These are phyloP conservation scores for Ashinkailepas kermadecensis DNA, from an alignment of 2,888 invertebrate species.

Conservation along the genomic window DNA sequence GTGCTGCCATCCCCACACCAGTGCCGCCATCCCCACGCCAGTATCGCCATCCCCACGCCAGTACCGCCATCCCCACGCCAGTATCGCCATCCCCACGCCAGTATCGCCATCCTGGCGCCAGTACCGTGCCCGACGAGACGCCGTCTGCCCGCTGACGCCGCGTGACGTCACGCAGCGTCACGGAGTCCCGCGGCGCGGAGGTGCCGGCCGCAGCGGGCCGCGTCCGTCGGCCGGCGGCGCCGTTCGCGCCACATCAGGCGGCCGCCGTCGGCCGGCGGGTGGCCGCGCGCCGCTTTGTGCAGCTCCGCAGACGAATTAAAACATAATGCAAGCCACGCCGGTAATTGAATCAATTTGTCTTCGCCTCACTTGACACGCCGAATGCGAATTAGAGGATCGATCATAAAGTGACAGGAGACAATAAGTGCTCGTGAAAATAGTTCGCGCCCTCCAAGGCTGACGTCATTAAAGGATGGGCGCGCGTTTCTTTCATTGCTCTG, in stretches of 20 bases:
- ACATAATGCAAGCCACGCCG: conserved; percentile 15
- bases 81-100: no score
- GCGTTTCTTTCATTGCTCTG: background rate
- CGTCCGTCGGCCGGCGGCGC: no score
- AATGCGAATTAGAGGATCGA: conserved; percentile 17
- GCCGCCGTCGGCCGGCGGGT: background rate
- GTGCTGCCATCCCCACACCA: no score
- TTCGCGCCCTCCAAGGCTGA: conserved; percentile 3
- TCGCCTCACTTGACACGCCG: conserved; percentile 15
- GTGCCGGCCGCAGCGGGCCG: no score
- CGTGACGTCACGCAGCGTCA: no score
- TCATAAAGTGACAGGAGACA: conserved; percentile 18
- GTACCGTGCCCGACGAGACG: no score
- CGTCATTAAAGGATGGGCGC: conserved; percentile 7
- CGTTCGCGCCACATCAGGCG: background rate
- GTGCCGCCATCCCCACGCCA: no score
- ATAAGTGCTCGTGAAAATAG: conserved; percentile 6
- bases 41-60: no score
- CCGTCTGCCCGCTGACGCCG: no score
- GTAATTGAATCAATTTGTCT: conserved; percentile 22
- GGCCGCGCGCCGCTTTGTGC: background rate
- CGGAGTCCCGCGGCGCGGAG: no score
- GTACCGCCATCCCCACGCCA: no score
- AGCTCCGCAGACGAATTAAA: background rate
- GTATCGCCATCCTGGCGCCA: no score